Evolutionary conservation across 2,888 invertebrate species (phyloP).

Genomic region (Diarsia brunnea): DNA sequence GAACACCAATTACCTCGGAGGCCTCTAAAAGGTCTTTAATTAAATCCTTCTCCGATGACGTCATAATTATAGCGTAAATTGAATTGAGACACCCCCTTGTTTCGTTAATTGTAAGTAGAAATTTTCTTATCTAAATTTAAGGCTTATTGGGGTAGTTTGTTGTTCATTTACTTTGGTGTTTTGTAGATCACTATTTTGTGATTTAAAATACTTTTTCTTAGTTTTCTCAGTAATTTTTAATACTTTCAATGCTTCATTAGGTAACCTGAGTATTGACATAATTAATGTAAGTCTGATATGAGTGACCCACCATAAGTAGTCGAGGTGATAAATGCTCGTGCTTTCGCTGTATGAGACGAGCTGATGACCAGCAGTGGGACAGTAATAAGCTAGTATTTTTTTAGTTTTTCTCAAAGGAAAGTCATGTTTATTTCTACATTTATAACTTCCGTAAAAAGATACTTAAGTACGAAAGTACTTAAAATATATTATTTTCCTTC

Average conservation of each 20-base stretch:
- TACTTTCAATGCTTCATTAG: background rate
- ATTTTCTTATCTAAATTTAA: constrained; percentile 81
- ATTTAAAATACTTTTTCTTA: background rate
- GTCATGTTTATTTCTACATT: background rate
- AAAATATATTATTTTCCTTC: constrained; percentile 17
- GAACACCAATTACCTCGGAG: constrained; percentile 89
- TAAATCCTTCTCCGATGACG: constrained; percentile 91
- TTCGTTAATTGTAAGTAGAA: constrained; percentile 88
- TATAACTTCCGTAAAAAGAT: background rate
- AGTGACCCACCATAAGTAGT: background rate
- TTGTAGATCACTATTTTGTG: background rate
- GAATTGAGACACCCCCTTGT: constrained; percentile 86
- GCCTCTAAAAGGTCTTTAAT: constrained; percentile 89
- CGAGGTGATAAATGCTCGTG: no score
- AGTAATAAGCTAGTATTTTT: background rate
- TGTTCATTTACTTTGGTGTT: constrained; percentile 53
- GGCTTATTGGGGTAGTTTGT: constrained; percentile 42
- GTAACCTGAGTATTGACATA: background rate
- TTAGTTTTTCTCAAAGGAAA: no score
- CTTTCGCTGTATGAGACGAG: background rate
- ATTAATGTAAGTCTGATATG: background rate
- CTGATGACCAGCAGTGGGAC: background rate
- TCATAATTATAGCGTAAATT: constrained; percentile 90
- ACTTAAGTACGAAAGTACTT: background rate
- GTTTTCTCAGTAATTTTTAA: background rate